phyloP scores from a whole-genome alignment of 2,113 vertebrate genomes.

The Nerophis ophidion region DNA sequence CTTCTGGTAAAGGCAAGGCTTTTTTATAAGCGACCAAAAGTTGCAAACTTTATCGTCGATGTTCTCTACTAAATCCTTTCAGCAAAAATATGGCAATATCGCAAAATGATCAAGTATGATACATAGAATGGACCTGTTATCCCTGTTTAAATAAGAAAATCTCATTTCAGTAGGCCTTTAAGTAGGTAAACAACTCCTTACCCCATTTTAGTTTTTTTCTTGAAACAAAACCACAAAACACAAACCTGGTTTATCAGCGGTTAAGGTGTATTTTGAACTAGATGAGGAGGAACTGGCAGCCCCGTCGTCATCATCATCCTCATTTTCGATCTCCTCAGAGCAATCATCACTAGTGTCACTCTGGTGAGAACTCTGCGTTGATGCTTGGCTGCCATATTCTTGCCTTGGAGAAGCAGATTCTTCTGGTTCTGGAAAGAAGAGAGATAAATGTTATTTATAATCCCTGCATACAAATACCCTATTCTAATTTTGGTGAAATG shows the following conservation, averaged over 20 bases:
- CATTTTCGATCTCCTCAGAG: neutral
- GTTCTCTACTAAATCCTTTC: no score
- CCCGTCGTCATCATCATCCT: slow-evolving; percentile 9
- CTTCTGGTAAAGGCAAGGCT: no score
- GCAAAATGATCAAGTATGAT: no score
- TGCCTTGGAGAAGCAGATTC: slow-evolving; percentile 19
- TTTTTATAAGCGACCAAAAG: no score
- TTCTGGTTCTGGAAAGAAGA: slow-evolving; percentile 8
- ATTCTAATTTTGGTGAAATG: neutral
- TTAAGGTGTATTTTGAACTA: slow-evolving; percentile 45
- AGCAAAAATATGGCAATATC: no score
- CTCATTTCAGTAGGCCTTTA: no score
- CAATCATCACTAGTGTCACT: slow-evolving; percentile 6
- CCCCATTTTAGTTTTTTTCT: neutral
- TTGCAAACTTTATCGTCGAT: no score
- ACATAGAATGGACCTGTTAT: no score
- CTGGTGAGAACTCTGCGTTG: slow-evolving; percentile 11
- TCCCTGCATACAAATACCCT: neutral
- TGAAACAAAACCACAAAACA: slow-evolving; percentile 1
- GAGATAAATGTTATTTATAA: neutral
- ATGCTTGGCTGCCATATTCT: slow-evolving; percentile 29
- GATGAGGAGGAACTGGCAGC: slow-evolving; percentile 20
- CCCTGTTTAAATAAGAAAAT: no score
- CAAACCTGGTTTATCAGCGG: slow-evolving; percentile 53
- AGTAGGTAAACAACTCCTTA: neutral